These are phyloP conservation scores for Drosophila funebris DNA, from an alignment of 1,140 invertebrate species.

Conservation along the genomic window DNA sequence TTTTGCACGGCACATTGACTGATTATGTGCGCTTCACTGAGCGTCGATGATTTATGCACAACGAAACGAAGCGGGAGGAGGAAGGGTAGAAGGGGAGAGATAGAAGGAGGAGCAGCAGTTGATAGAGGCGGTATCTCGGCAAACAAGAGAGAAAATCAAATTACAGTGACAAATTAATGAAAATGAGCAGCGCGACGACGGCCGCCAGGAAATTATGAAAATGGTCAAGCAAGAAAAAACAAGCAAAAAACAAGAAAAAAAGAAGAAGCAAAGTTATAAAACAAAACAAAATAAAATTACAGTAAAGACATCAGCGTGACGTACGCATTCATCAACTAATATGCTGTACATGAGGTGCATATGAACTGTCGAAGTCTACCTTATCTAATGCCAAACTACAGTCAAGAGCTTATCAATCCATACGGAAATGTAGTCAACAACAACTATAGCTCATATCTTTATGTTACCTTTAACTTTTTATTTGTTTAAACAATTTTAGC, in stretches of 20 bases:
- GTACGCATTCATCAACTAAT: conserved; percentile 18
- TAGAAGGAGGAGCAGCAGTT: background rate
- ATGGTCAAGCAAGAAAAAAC: conserved; percentile 19
- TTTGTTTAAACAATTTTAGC: background rate
- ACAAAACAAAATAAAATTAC: conserved; percentile 1
- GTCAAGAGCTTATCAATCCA: background rate
- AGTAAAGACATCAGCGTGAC: conserved; percentile 25
- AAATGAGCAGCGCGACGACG: conserved; percentile 30
- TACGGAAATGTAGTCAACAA: conserved; percentile 2
- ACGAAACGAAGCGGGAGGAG: background rate
- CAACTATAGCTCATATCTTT: background rate
- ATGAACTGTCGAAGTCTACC: background rate
- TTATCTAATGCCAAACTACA: conserved; percentile 13
- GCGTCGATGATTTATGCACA: conserved; percentile 57
- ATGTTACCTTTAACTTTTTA: too few relatives aligned
- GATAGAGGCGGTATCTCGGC: conserved; percentile 1
- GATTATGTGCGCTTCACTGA: conserved; percentile 61
- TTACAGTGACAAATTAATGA: conserved; percentile 70
- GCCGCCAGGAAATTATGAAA: conserved; percentile 33
- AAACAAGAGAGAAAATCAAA: conserved; percentile 43
- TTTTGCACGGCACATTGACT: conserved; percentile 70
- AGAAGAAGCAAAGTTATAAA: conserved; percentile 1
- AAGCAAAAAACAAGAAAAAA: background rate
- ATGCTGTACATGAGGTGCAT: conserved; percentile 1
- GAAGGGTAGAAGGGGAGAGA: background rate